Evolutionary conservation across 2,888 invertebrate genomes (phyloP), one percentile per base, ranked within the genome.

Genomic region (Netelia virgata): DNA sequence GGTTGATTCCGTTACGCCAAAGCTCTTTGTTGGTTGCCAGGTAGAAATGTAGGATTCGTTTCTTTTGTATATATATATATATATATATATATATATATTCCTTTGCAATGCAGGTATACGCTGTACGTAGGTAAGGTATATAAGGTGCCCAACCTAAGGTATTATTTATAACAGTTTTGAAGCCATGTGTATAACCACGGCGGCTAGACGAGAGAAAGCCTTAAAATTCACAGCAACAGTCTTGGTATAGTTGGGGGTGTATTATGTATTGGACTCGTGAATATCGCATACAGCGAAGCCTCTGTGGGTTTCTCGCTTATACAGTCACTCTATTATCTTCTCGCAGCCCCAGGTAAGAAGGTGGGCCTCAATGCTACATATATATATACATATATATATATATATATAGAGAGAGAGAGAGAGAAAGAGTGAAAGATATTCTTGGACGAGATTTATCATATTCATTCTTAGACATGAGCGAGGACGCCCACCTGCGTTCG

Each of bases 1-100:
- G 89, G 88, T 88, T 88, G 88, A 88, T 91, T 89, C 88, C 88
- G 88, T 84, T 89, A 88, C 81, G 88, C 84, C 47, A 79, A 83
- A 86, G 64, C 86, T 90, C 90, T 89, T 90, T 91, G 90, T 89
- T 89, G 86, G 87, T 55, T 70, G 81, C 84, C 91, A 91, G 90
- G 91, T 91, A 91, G 88, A 89, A 88, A 88, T 86, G 82, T 57
- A 89, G 87, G 87, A 89, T 88, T 89, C 88, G 83, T 78, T 82
- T 86, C 88, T 88, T 87, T 88, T 89, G 88, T 86, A 85, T 84
- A 83, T 6, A 57, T 72, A 10, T 11, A 3, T 18, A 36, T 14
- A 18, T 28, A 14, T 16, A 57, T 18, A 57, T 9, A 57, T 10
- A 18, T 18, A n/a, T 50, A n/a, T 50, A 50, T n/a, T 16, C 9